Evolutionary conservation across 2,888 invertebrate genomes (phyloP).

Genomic region (Portevinia maculata): DNA sequence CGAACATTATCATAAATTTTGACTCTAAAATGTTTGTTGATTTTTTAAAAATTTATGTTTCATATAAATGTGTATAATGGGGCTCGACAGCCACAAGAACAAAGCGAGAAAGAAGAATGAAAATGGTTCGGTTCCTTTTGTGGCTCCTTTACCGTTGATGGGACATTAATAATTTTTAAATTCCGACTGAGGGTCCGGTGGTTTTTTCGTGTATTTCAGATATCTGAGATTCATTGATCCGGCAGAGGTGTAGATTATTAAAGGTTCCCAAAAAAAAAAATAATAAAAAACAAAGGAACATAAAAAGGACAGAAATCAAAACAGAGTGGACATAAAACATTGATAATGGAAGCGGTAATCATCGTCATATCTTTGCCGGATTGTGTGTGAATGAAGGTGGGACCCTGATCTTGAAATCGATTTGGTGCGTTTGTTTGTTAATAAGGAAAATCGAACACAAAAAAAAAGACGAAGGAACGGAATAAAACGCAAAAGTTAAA

Average conservation of each 20-base stretch:
- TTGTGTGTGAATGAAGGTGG: conserved; percentile 49
- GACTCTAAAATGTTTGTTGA: conserved; percentile 72
- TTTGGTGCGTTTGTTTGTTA: conserved; percentile 54
- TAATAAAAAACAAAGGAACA: conserved; percentile 13
- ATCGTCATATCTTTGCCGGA: conserved; percentile 60
- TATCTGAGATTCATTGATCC: conserved; percentile 72
- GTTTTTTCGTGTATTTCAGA: conserved; percentile 11
- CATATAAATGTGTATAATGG: conserved; percentile 73
- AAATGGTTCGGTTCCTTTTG: conserved; percentile 72
- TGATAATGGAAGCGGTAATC: conserved; percentile 70
- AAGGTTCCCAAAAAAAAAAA: conserved; percentile 43
- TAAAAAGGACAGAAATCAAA: conserved; percentile 69
- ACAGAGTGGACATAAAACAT: conserved; percentile 71
- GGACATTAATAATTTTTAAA: conserved; percentile 74
- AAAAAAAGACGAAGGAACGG: conserved; percentile 17
- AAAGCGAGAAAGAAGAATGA: conserved; percentile 39
- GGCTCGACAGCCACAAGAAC: conserved; percentile 17
- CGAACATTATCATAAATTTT: conserved; percentile 74
- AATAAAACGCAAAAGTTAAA: conserved; percentile 52
- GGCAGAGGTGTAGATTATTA: conserved; percentile 70
- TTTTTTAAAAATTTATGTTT: conserved; percentile 74
- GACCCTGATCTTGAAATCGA: conserved; percentile 64
- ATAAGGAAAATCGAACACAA: conserved; percentile 17
- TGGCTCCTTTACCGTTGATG: conserved; percentile 69
- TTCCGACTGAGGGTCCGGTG: conserved; percentile 46